These are phyloP conservation scores for Melanerpes formicivorus DNA, from an alignment of 2,113 vertebrate species.

Conservation along the genomic window DNA sequence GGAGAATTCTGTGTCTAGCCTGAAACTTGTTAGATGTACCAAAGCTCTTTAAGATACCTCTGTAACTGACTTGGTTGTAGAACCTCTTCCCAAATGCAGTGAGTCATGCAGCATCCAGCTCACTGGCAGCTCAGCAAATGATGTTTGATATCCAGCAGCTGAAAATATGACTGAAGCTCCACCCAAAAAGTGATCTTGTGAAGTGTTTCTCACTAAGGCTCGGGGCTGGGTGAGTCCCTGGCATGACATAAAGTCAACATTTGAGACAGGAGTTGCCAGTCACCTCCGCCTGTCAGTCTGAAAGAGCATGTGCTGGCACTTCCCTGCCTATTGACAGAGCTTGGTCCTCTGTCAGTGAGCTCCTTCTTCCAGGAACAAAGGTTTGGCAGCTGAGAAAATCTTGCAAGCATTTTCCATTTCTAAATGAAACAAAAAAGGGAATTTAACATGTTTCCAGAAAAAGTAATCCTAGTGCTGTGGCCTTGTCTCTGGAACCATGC, in stretches of 20 bases:
- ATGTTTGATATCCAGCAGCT: conserved; percentile 40
- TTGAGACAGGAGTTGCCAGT: not conserved
- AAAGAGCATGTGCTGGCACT: not conserved
- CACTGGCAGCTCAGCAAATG: not conserved
- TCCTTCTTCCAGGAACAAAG: conserved; percentile 3
- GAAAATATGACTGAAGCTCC: conserved; percentile 9
- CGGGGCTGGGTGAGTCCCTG: not conserved
- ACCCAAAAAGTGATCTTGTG: conserved; percentile 22
- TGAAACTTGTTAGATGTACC: not conserved
- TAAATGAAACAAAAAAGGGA: not conserved
- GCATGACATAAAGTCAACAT: not conserved
- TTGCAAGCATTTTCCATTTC: conserved; percentile 43
- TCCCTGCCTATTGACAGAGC: not conserved
- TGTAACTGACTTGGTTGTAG: not conserved
- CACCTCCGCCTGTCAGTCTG: not conserved
- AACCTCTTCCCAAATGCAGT: not conserved
- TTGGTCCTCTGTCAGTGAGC: not conserved
- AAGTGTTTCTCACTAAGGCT: conserved; percentile 10
- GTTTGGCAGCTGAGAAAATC: not conserved
- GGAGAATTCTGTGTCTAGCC: not conserved
- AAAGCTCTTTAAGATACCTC: not conserved
- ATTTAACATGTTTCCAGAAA: conserved; percentile 11
- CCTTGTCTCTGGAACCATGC: not conserved
- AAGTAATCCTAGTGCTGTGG: not conserved
- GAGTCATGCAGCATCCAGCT: conserved; percentile 17